Evolutionary conservation across 1,140 invertebrate genomes (phyloP).

Genomic region (Eciton burchellii): DNA sequence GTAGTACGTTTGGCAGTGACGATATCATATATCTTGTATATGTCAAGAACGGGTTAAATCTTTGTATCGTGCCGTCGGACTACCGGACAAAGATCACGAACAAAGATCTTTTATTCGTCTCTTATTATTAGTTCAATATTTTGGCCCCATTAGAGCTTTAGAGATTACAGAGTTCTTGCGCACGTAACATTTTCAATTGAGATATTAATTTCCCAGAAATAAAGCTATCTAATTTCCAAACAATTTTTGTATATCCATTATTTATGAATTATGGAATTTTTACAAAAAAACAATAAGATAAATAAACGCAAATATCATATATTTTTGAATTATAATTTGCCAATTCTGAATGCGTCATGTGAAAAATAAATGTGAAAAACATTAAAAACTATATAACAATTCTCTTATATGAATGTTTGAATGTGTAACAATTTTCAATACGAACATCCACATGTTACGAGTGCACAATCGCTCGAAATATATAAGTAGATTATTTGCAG

Average conservation of each 20-base stretch:
- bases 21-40: conserved; percentile 75
- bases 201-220: not conserved
- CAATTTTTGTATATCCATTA: no score
- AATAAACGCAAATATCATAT: no score
- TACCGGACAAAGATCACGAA: conserved; percentile 18
- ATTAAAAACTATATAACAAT: no score
- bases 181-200: conserved; percentile 56
- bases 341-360: no score
- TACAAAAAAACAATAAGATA: no score
- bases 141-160: conserved; percentile 82
- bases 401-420: no score
- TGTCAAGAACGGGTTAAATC: conserved; percentile 73
- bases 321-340: no score
- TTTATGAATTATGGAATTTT: no score
- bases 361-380: no score
- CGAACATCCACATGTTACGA: conserved; percentile 55
- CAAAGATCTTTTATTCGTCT: conserved; percentile 65
- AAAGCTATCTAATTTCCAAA: not conserved
- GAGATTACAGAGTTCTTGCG: conserved; percentile 70
- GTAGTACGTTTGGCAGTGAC: conserved; percentile 84
- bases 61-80: conserved; percentile 33
- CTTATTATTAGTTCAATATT: conserved; percentile 72
- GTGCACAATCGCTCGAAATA: conserved; percentile 73
- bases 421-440: not conserved
- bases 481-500: conserved; percentile 80